A percentile compares a stretch with the other conserved stretches of the same genome.
These are phyloP conservation scores for Zootermopsis nevadensis DNA, from an alignment of 2,888 invertebrate genomes.

Conservation along the genomic window DNA sequence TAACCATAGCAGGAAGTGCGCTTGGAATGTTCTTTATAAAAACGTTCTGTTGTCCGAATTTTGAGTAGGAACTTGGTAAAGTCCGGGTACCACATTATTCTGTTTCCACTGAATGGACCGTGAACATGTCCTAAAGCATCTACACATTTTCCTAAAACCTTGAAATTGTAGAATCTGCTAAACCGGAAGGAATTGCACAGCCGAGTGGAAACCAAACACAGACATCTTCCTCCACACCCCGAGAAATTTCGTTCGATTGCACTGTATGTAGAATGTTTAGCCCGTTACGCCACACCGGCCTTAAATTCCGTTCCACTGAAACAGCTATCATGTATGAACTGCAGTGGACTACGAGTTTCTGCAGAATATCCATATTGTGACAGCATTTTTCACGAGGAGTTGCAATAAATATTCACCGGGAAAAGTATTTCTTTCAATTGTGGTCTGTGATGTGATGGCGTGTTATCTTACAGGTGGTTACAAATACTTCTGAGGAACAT, in stretches of 20 bases:
- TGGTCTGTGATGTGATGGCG: no score
- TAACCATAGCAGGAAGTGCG: background rate
- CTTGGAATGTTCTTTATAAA: background rate
- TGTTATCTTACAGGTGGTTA: no score
- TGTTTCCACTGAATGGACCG: background rate
- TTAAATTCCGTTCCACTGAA: background rate
- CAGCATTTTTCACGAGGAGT: no score
- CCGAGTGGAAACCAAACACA: constrained; percentile 10
- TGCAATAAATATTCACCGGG: no score
- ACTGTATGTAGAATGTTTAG: background rate
- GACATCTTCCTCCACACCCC: background rate
- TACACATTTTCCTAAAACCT: background rate
- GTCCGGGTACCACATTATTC: background rate
- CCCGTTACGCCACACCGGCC: background rate
- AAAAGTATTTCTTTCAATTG: no score
- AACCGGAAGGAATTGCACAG: background rate
- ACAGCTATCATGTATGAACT: background rate
- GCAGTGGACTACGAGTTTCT: background rate
- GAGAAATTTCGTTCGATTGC: no score
- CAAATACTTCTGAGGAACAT: no score
- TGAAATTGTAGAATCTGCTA: background rate
- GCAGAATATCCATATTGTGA: background rate
- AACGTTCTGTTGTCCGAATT: background rate
- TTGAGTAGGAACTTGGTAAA: background rate
- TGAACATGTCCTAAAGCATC: background rate